Evolutionary conservation across 2,888 invertebrate genomes (phyloP), one percentile per base, ranked within the genome.

Genomic region (Melipona bicolor): DNA sequence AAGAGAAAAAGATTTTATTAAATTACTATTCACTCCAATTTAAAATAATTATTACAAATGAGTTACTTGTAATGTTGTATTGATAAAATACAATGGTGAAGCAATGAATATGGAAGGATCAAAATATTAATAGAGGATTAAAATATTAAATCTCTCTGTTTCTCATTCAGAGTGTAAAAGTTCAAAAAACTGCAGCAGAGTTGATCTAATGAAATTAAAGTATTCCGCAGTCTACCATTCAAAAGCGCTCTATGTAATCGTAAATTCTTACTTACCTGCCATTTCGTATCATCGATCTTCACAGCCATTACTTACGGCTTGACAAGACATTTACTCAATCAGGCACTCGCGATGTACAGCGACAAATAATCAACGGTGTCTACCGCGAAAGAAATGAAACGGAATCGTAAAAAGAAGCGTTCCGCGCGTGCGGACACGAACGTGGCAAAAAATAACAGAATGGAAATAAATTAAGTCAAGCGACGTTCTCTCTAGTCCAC

Each of bases 231-330:
- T 24, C 43, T 21, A 68, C 27, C 13, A 36, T 52, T 43, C 27
- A 4, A 32, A n/a, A 65, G 17, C 65, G 19, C n/a, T 67, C 49
- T 61, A 67, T n/a, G 13, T 19, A 5, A 81, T 36, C 27, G 43
- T 65, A 52, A 77, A 61, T 72, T 15, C 49, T 73, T 32, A 87
- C 87, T 86, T 87, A 87, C 87, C 87, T 87, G 86, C 71, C 77
- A 62, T 59, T 71, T 62, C 50, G 62, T 43, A 50, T 59, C 56
- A 52, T 27, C 73, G 64, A 62, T 85, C 85, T 87, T 87, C 86
- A 68, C 81, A 32, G 69, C 65, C 59, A 61, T 75, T 56, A 70
- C 71, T 59, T 71, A 70, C 81, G 43, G 49, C 24, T 43, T 62
- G 56, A 62, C 52, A 36, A 65, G 56, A 81, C 69, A 74, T 65